Percentiles rank a stretch among this genome's conserved stretches.
Evolutionary conservation across 2,113 vertebrate species (phyloP).

Genomic region (Tychaedon coryphoeus): DNA sequence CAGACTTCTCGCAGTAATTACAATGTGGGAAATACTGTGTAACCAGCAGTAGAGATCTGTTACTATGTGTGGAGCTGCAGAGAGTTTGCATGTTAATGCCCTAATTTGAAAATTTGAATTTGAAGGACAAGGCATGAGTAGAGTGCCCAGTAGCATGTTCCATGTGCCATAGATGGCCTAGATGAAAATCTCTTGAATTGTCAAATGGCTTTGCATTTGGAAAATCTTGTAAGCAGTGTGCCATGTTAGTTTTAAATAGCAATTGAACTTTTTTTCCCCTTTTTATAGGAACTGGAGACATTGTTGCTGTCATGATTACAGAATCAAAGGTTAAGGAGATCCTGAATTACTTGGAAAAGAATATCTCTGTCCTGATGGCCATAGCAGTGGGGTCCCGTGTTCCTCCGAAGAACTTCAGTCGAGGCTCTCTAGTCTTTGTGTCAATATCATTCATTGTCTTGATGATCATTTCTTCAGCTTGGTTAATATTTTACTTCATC

Average conservation of each 20-base stretch:
- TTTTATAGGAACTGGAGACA: conserved; percentile 91
- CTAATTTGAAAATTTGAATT: background rate
- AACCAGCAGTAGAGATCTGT: background rate
- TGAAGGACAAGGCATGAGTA: background rate
- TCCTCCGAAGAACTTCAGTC: conserved; percentile 85
- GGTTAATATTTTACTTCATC: conserved; percentile 99
- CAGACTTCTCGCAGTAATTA: background rate
- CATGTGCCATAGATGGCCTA: background rate
- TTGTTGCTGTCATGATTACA: conserved; percentile 96
- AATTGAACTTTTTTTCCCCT: background rate
- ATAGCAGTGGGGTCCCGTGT: conserved; percentile 87
- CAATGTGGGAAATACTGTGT: background rate
- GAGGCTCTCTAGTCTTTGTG: conserved; percentile 94
- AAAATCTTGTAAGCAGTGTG: background rate
- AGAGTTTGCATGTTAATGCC: background rate
- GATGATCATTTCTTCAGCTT: conserved; percentile 96
- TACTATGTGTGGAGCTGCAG: background rate
- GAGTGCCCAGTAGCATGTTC: background rate
- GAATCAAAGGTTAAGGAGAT: conserved; percentile 92
- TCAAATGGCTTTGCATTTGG: background rate
- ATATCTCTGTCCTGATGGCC: conserved; percentile 89
- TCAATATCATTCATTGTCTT: conserved; percentile 98
- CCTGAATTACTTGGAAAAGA: conserved; percentile 89
- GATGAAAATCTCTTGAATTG: background rate
- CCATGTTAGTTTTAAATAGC: background rate